phyloP scores from a whole-genome alignment of 1,140 invertebrate species.

The Brachionus paranguensis region DNA sequence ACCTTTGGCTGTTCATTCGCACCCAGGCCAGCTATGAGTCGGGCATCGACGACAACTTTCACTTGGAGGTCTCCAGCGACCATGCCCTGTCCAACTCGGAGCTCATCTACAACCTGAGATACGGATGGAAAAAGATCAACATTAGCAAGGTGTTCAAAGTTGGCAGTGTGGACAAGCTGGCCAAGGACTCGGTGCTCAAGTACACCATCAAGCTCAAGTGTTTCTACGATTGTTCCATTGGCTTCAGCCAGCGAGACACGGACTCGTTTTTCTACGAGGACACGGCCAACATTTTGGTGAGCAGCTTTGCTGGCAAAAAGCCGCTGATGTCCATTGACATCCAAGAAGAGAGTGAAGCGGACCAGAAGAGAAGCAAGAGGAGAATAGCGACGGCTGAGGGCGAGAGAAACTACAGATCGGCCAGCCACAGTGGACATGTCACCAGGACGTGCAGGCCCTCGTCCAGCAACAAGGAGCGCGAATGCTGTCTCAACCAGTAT shows the following conservation, averaged over 20 bases:
- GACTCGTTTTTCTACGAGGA: neutral
- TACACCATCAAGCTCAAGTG: neutral
- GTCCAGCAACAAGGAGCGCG: neutral
- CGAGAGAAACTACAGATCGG: neutral
- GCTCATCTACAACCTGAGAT: neutral
- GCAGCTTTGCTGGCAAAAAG: neutral
- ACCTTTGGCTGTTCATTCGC: neutral
- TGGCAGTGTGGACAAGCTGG: no score
- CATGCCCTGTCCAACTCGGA: neutral
- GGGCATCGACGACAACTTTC: neutral
- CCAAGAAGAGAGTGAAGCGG: neutral
- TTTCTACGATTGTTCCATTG: neutral
- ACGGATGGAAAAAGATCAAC: constrained; percentile 29
- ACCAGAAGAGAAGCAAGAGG: neutral
- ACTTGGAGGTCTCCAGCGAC: neutral
- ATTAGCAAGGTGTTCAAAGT: constrained; percentile 1
- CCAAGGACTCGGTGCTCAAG: neutral
- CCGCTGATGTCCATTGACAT: constrained; percentile 2
- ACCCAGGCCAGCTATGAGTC: neutral
- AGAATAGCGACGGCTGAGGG: neutral
- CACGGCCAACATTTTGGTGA: neutral
- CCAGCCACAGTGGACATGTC: neutral
- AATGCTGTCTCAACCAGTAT: constrained; percentile 10
- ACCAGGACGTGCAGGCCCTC: neutral
- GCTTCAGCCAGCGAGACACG: neutral